A percentile compares a stretch with the other conserved stretches of the same genome.
Evolutionary conservation across 2,113 vertebrate genomes (phyloP).

Genomic region (Pteronura brasiliensis): DNA sequence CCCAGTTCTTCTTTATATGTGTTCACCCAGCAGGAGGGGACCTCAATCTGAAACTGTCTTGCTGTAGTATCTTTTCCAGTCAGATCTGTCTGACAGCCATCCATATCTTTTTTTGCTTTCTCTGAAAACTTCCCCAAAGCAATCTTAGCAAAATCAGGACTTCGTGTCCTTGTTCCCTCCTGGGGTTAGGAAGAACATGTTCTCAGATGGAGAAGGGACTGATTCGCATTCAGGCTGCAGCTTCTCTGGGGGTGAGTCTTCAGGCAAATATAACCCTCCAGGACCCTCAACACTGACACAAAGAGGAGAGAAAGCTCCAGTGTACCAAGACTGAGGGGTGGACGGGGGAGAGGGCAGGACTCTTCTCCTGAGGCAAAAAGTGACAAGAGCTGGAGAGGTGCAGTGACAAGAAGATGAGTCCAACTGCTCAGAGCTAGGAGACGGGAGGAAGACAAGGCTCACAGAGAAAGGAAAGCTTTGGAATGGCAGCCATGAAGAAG

Average conservation of each 20-base stretch:
- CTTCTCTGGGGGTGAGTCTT: slow-evolving; percentile 27
- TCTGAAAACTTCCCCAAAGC: slow-evolving; percentile 54
- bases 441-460: not conserved
- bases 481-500: not conserved
- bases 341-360: not conserved
- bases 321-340: not conserved
- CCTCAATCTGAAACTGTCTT: not conserved
- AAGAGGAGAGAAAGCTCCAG: not conserved
- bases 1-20: not conserved
- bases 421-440: not conserved
- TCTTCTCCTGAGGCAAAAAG: not conserved
- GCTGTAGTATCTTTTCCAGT: not conserved
- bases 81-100: not conserved
- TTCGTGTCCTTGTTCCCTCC: not conserved
- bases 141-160: not conserved
- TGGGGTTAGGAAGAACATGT: slow-evolving; percentile 60
- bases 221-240: slow-evolving; percentile 62
- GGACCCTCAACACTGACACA: not conserved
- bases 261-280: not conserved
- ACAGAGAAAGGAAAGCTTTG: not conserved
- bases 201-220: slow-evolving; percentile 50
- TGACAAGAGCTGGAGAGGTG: not conserved
- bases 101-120: not conserved
- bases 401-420: not conserved
- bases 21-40: not conserved